Evolutionary conservation across 2,797 vertebrate genomes (phyloP), one percentile per base, ranked within the genome.

Genomic region (Chaunax sp.): DNA sequence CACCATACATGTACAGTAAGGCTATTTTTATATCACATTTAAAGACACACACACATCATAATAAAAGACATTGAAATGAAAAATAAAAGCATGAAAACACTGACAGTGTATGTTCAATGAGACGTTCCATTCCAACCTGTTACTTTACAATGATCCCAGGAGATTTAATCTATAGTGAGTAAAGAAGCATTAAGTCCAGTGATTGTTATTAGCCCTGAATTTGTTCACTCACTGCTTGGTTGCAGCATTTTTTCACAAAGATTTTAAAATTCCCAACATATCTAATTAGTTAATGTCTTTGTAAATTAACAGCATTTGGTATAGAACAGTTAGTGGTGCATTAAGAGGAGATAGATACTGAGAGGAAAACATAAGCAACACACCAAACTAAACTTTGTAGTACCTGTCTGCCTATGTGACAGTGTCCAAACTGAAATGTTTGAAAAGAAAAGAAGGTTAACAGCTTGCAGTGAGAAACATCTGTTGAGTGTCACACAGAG

Each of bases 341-440:
- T 76, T 70, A 84, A 68, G 86, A 64, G 82, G 69, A 86, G 56
- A 60, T 66, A 85, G 51, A 78, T 72, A 51, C 62, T 73, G 74
- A 12, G 62, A 69, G 50, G 72, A n/a, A 87, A 86, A 82, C 70
- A 85, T 5, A 83, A 85, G 71, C 57, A 82, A 64, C 62, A 87
- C 84, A 78, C 46, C 77, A 85, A 85, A 87, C 83, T 82, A 81
- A 81, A 81, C 82, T 63, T 54, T 64, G 80, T 89, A 89, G 86
- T 92, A 89, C 90, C 91, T 92, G 93, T 95, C 92, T 95, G 84
- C 83, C 87, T 94, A 93, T 93, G 93, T 91, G 93, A 95, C 84
- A 94, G 86, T 91, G 90, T 91, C 91, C 92, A 94, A 90, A 93
- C 87, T 80, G 81, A 95, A 93, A 95, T 89, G 75, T 74, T 87